Conservation (phyloP, 2,113 vertebrate species). For the Ellobius talpinus region DNA sequence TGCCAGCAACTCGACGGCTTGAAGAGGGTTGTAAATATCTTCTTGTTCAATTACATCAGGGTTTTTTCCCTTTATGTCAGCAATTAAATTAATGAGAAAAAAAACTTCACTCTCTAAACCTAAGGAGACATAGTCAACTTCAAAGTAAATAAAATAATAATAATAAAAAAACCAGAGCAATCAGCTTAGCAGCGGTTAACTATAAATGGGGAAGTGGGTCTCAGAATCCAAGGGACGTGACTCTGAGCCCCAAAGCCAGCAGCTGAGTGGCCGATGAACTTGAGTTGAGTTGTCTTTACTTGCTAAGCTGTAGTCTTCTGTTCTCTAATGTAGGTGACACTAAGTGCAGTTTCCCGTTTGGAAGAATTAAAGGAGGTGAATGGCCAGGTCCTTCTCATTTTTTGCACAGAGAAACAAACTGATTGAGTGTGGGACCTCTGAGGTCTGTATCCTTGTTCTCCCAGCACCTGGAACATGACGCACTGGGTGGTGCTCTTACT, state of each 20-base stretch:
- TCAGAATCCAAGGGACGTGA: background rate
- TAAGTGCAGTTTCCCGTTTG: background rate
- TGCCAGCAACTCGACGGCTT: constrained; percentile 36
- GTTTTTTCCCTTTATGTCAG: constrained; percentile 70
- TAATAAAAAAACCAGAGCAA: constrained; percentile 57
- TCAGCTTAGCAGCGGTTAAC: constrained; percentile 38
- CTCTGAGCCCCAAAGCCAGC: background rate
- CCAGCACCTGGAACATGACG: background rate
- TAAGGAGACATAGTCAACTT: constrained; percentile 70
- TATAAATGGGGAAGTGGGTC: background rate
- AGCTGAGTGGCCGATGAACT: fast-evolving
- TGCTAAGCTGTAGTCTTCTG: no score
- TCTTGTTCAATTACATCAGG: constrained; percentile 76
- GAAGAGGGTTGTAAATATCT: constrained; percentile 73
- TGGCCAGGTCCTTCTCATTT: background rate
- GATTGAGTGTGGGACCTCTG: fast-evolving
- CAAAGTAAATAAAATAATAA: constrained; percentile 67
- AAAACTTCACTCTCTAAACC: constrained; percentile 64
- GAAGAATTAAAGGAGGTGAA: background rate
- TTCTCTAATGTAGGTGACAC: background rate
- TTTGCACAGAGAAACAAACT: background rate
- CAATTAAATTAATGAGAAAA: constrained; percentile 76
- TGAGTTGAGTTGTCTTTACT: background rate
- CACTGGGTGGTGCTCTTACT: background rate
- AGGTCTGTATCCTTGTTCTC: background rate